phyloP scores from a whole-genome alignment of 2,888 invertebrate species.

The Drosophila barbarae region DNA sequence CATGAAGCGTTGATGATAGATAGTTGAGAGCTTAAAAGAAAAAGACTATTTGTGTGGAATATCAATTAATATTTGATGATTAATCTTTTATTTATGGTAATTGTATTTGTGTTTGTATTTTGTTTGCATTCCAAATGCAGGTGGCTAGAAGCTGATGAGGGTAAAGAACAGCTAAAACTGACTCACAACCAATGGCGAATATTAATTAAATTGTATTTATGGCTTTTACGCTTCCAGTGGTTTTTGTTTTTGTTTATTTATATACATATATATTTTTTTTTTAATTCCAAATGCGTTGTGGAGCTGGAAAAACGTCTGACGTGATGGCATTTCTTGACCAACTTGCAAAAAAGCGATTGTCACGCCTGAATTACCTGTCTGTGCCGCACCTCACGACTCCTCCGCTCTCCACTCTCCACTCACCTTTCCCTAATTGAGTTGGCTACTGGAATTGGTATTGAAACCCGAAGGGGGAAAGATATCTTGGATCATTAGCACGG shows the following conservation, averaged over 20 bases:
- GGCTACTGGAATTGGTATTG: slow-evolving; percentile 46
- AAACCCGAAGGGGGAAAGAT: slow-evolving; percentile 8
- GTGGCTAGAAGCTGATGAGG: slow-evolving; percentile 9
- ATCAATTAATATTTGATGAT: slow-evolving; percentile 15
- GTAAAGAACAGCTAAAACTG: slow-evolving; percentile 13
- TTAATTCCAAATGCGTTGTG: slow-evolving; percentile 38
- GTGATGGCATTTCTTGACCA: slow-evolving; percentile 60
- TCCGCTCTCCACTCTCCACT: slow-evolving; percentile 6
- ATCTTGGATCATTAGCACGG: slow-evolving; percentile 33
- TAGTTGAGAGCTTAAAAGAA: not conserved
- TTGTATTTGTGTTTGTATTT: slow-evolving; percentile 1
- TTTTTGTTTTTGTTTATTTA: slow-evolving; percentile 8
- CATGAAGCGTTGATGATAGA: slow-evolving; percentile 9
- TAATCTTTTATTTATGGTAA: slow-evolving; percentile 7
- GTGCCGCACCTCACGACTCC: slow-evolving; percentile 16
- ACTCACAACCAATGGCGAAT: slow-evolving; percentile 16
- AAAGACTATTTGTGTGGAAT: slow-evolving; percentile 13
- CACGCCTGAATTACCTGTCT: slow-evolving; percentile 24
- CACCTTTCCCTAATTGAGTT: slow-evolving; percentile 50
- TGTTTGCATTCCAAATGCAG: slow-evolving; percentile 19
- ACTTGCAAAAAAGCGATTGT: slow-evolving; percentile 32
- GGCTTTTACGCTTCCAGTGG: slow-evolving; percentile 8
- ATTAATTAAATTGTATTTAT: slow-evolving; percentile 32
- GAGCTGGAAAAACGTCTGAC: slow-evolving; percentile 36
- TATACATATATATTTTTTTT: not conserved